phyloP scores from a whole-genome alignment of 2,888 invertebrate species.

The Mythimna impura region DNA sequence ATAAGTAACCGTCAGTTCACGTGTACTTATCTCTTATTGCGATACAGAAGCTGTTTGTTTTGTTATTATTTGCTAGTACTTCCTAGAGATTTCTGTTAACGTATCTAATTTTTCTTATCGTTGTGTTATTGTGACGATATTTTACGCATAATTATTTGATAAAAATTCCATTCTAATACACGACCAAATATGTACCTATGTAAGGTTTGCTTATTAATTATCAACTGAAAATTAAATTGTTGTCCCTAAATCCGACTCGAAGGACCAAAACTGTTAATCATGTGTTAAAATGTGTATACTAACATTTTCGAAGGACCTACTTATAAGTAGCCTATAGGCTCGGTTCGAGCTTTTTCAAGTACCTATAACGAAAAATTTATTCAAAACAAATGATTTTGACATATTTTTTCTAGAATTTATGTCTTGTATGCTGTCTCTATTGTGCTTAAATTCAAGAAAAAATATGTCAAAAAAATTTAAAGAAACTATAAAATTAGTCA shows the following conservation, averaged over 20 bases:
- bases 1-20: slow-evolving; percentile 13
- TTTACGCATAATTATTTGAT: slow-evolving; percentile 17
- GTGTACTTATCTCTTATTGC: slow-evolving; percentile 15
- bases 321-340: not conserved
- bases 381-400: not conserved
- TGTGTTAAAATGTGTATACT: too few species aligned
- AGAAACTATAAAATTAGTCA: not conserved
- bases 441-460: too few species aligned
- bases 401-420: too few species aligned
- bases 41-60: slow-evolving; percentile 3
- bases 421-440: too few species aligned
- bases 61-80: slow-evolving; percentile 9
- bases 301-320: not conserved
- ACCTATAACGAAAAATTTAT: not conserved
- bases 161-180: slow-evolving; percentile 18
- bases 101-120: slow-evolving; percentile 38
- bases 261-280: not conserved
- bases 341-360: not conserved
- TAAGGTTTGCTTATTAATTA: not conserved
- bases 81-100: slow-evolving; percentile 14
- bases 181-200: not conserved
- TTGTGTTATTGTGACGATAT: slow-evolving; percentile 28
- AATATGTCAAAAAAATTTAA: too few species aligned
- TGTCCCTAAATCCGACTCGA: not conserved
- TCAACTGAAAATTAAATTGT: not conserved